Percentiles rank a stretch among this genome's conserved stretches.
Evolutionary conservation across 2,888 invertebrate genomes (phyloP).

Genomic region (Ectemnius continuus): DNA sequence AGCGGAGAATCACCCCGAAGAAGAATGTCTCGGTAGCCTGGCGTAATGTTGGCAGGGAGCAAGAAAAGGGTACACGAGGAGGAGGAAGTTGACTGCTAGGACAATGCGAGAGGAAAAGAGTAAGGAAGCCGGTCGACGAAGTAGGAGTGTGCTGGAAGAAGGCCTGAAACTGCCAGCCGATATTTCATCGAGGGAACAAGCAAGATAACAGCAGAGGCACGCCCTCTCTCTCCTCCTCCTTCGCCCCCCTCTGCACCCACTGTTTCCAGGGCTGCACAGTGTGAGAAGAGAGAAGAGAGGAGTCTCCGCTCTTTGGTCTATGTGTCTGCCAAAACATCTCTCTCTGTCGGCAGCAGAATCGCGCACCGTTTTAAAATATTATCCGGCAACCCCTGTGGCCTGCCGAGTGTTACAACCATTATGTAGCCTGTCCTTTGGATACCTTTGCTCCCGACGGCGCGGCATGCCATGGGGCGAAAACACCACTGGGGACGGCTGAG

Average conservation of each 20-base stretch:
- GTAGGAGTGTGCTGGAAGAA: constrained; percentile 40
- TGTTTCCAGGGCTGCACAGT: constrained; percentile 15
- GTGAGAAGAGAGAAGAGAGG: too few relatives aligned
- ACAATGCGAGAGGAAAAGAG: constrained; percentile 29
- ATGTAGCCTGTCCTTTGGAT: constrained; percentile 38
- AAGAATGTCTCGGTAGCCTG: constrained; percentile 14
- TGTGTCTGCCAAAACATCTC: too few relatives aligned
- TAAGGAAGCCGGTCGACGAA: background rate
- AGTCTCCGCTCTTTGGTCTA: too few relatives aligned
- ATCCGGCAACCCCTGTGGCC: constrained; percentile 49
- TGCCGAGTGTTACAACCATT: constrained; percentile 60
- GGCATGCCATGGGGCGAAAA: constrained; percentile 26
- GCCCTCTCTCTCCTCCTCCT: constrained; percentile 60
- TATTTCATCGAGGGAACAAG: constrained; percentile 75
- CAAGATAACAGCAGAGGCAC: constrained; percentile 72
- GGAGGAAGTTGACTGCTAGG: too few relatives aligned
- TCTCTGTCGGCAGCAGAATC: constrained; percentile 61
- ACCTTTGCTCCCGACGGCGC: constrained; percentile 26
- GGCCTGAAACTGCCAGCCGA: constrained; percentile 70
- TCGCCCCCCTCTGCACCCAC: constrained; percentile 43
- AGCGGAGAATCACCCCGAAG: background rate
- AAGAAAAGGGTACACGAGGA: too few relatives aligned
- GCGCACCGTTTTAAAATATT: constrained; percentile 62
- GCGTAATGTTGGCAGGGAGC: too few relatives aligned
- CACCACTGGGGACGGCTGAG: constrained; percentile 17